Percentiles rank a stretch among this genome's conserved stretches.
These are phyloP conservation scores for Heliconius eleuchia DNA, from an alignment of 1,140 invertebrate species.

Conservation along the genomic window DNA sequence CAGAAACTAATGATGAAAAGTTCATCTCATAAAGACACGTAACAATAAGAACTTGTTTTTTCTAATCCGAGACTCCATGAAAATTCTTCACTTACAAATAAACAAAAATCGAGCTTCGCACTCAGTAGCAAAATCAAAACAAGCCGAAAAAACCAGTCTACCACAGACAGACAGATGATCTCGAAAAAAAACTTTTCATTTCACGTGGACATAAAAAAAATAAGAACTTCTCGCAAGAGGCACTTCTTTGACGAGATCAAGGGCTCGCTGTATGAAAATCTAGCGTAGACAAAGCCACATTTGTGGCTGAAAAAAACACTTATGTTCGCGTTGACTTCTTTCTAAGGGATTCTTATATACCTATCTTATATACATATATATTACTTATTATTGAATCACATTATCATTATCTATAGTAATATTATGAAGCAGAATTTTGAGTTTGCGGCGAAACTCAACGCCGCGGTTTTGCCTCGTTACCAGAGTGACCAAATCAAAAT, in stretches of 20 bases:
- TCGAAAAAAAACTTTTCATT: constrained; percentile 7
- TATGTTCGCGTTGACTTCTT: not conserved
- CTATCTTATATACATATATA: too few species aligned
- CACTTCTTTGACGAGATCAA: constrained; percentile 17
- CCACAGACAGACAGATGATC: not conserved
- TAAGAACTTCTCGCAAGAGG: not conserved
- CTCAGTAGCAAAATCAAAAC: not conserved
- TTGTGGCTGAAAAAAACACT: not conserved
- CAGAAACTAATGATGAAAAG: too few species aligned
- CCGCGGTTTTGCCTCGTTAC: too few species aligned
- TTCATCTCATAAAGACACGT: too few species aligned
- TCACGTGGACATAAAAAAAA: constrained; percentile 13
- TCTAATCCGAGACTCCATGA: too few species aligned
- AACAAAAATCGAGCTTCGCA: not conserved
- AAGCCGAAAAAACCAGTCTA: not conserved
- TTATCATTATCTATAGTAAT: not conserved
- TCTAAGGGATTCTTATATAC: not conserved
- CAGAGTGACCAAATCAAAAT: too few species aligned
- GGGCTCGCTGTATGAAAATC: constrained; percentile 2
- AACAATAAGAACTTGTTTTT: too few species aligned
- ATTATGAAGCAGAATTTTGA: not conserved
- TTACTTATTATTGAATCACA: too few species aligned
- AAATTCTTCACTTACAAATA: not conserved
- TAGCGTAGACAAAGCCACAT: constrained; percentile 17
- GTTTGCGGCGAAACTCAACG: not conserved